Conservation (phyloP, 2,797 vertebrate genomes). For the Brachymystax lenok region DNA sequence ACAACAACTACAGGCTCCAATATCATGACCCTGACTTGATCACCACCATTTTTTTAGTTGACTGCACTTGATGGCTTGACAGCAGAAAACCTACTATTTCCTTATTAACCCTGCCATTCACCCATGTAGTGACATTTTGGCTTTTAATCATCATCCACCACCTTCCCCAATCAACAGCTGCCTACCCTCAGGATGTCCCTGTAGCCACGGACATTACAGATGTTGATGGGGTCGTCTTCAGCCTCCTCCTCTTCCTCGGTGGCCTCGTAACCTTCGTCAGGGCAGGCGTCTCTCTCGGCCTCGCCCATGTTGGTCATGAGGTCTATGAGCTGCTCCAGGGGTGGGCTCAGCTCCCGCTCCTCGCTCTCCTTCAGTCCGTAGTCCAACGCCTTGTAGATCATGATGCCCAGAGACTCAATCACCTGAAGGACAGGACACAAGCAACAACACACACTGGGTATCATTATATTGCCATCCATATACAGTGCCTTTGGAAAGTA, state of each 20-base stretch:
- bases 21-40: neutral
- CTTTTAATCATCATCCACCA: neutral
- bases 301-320: slow-evolving; percentile 91
- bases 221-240: slow-evolving; percentile 62
- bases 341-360: slow-evolving; percentile 93
- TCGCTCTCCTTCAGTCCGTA: slow-evolving; percentile 96
- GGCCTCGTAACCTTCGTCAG: slow-evolving; percentile 93
- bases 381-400: slow-evolving; percentile 98
- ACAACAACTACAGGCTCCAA: neutral
- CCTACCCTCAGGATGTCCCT: slow-evolving; percentile 91
- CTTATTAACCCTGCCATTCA: neutral
- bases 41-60: neutral
- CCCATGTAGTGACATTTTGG: neutral
- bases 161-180: neutral
- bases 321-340: slow-evolving; percentile 94
- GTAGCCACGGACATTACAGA: slow-evolving; percentile 79
- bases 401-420: slow-evolving; percentile 94
- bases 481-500: too few species aligned
- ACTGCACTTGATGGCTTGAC: neutral
- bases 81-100: neutral
- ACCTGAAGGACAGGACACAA: slow-evolving; percentile 68
- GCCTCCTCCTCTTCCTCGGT: slow-evolving; percentile 90
- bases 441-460: neutral
- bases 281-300: slow-evolving; percentile 76
- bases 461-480: too few species aligned